These are phyloP conservation scores for Cheilosia urbana DNA, from an alignment of 2,888 invertebrate species.

Conservation along the genomic window DNA sequence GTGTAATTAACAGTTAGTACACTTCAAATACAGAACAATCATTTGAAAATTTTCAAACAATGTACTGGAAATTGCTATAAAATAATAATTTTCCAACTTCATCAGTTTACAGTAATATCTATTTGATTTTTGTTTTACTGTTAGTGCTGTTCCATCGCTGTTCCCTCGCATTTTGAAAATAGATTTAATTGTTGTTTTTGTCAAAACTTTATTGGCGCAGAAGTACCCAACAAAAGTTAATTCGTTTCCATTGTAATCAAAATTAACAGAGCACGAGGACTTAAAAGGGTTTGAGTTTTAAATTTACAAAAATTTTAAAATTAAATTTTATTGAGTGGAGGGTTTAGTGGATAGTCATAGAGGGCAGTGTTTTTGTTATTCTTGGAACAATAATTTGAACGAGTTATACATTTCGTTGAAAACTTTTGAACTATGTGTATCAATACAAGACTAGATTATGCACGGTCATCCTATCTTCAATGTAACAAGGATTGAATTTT, in stretches of 20 bases:
- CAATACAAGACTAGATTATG: neutral
- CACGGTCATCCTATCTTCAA: neutral
- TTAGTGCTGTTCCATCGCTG: no score
- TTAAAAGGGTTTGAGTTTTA: neutral
- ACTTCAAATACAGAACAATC: no score
- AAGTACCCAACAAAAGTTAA: neutral
- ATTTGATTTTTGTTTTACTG: no score
- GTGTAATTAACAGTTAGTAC: no score
- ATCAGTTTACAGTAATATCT: no score
- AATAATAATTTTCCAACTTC: no score
- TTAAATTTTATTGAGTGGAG: neutral
- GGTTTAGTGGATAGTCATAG: neutral
- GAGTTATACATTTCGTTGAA: neutral
- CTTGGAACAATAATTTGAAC: neutral
- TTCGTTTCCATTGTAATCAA: neutral
- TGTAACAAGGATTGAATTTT: neutral
- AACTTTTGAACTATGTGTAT: neutral
- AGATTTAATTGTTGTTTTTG: neutral
- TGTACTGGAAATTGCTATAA: no score
- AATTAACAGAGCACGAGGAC: neutral
- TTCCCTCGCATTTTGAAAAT: no score
- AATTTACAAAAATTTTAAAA: neutral
- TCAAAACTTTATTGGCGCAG: neutral
- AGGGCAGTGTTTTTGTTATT: neutral
- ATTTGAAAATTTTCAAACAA: no score